These are phyloP conservation scores for Alethe castanea DNA, from an alignment of 2,113 vertebrate genomes.

Conservation along the genomic window DNA sequence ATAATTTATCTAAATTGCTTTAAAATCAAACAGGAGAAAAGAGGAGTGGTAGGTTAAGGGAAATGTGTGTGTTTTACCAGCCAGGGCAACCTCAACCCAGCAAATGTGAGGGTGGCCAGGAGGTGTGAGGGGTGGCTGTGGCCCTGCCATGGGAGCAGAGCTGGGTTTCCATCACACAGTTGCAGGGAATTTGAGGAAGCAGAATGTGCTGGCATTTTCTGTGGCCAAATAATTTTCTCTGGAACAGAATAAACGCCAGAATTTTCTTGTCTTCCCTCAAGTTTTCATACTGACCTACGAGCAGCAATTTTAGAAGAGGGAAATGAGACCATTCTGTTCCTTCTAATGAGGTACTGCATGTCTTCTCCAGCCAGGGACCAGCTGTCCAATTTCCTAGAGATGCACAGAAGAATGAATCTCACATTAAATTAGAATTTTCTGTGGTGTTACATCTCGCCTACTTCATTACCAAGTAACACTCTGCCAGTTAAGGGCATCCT, in stretches of 20 bases:
- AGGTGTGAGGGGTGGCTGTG: background rate
- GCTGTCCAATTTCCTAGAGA: background rate
- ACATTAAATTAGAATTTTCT: background rate
- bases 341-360: fast-evolving
- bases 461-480: background rate
- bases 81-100: background rate
- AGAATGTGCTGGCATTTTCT: background rate
- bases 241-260: background rate
- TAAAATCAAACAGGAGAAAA: background rate
- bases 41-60: background rate
- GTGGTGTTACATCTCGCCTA: background rate
- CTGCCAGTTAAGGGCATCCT: background rate
- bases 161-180: background rate
- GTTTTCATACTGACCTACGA: background rate
- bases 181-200: background rate
- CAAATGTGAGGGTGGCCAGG: background rate
- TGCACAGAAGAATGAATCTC: background rate
- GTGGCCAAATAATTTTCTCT: background rate
- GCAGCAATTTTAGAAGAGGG: background rate
- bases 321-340: background rate
- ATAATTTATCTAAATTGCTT: background rate
- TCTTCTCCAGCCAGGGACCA: background rate
- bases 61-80: background rate
- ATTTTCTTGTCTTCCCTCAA: background rate
- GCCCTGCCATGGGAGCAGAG: background rate